Evolutionary conservation across 2,113 vertebrate species (phyloP).

Genomic region (Calcarius ornatus): DNA sequence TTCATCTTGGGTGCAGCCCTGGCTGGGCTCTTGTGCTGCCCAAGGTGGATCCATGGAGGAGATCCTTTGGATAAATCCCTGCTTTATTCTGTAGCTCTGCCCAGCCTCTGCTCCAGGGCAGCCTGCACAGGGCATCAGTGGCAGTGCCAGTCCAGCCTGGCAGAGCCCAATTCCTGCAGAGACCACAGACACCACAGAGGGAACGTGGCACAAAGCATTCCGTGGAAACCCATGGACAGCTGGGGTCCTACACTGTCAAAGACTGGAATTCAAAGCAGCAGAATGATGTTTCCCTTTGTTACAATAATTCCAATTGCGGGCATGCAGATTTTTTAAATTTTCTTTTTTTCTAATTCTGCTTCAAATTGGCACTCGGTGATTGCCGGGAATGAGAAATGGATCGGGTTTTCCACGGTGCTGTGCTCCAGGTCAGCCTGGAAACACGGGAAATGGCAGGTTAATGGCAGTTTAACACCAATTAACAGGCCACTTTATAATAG

Average conservation of each 20-base stretch:
- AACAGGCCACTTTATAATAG: slow-evolving; percentile 41
- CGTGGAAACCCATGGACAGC: accelerated
- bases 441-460: slow-evolving; percentile 20
- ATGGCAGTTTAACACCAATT: slow-evolving; percentile 64
- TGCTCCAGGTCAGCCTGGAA: slow-evolving; percentile 25
- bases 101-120: neutral
- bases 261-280: neutral
- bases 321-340: neutral
- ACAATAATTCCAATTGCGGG: neutral
- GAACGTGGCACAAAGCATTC: neutral
- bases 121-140: neutral
- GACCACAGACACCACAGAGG: neutral
- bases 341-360: neutral
- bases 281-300: neutral
- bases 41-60: neutral
- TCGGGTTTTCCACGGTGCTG: neutral
- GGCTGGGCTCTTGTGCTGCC: neutral
- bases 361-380: neutral
- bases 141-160: neutral
- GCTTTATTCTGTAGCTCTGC: neutral
- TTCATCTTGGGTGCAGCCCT: neutral
- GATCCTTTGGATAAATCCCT: neutral
- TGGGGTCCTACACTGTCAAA: accelerated
- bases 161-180: neutral
- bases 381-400: neutral